phyloP scores from a whole-genome alignment of 2,888 invertebrate genomes.

The Catonia carolina region DNA sequence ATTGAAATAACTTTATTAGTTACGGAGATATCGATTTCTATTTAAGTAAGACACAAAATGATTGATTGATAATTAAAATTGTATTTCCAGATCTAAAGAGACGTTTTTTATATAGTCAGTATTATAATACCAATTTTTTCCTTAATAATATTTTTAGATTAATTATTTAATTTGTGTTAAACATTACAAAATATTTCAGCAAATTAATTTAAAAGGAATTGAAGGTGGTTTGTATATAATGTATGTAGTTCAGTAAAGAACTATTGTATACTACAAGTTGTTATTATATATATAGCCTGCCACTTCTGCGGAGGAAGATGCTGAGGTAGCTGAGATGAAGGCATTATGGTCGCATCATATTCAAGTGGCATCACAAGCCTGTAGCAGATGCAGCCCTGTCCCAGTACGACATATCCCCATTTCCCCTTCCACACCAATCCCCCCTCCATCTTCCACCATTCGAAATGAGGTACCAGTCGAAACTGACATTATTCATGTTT shows the following conservation, averaged over 20 bases:
- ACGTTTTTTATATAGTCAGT: too few relatives aligned
- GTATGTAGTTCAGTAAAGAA: background rate
- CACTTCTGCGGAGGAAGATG: constrained; percentile 33
- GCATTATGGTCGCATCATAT: constrained; percentile 36
- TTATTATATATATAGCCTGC: background rate
- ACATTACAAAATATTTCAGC: too few relatives aligned
- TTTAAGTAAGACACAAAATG: too few relatives aligned
- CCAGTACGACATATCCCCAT: constrained; percentile 11
- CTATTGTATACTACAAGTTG: background rate
- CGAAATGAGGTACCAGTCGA: constrained; percentile 25
- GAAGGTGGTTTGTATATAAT: background rate
- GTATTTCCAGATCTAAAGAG: too few relatives aligned
- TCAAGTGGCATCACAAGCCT: constrained; percentile 33
- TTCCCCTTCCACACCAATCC: constrained; percentile 22
- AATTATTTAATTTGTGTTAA: too few relatives aligned
- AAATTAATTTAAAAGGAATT: too few relatives aligned
- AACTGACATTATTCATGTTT: too few relatives aligned
- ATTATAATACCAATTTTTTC: too few relatives aligned
- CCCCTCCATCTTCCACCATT: constrained; percentile 22
- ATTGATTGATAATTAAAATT: too few relatives aligned
- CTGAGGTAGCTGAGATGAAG: constrained; percentile 36
- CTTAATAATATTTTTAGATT: too few relatives aligned
- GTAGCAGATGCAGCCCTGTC: constrained; percentile 33
- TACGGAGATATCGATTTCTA: too few relatives aligned
- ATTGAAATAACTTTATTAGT: too few relatives aligned